phyloP scores from a whole-genome alignment of 1,140 invertebrate species.

The Saccostrea glomerata region DNA sequence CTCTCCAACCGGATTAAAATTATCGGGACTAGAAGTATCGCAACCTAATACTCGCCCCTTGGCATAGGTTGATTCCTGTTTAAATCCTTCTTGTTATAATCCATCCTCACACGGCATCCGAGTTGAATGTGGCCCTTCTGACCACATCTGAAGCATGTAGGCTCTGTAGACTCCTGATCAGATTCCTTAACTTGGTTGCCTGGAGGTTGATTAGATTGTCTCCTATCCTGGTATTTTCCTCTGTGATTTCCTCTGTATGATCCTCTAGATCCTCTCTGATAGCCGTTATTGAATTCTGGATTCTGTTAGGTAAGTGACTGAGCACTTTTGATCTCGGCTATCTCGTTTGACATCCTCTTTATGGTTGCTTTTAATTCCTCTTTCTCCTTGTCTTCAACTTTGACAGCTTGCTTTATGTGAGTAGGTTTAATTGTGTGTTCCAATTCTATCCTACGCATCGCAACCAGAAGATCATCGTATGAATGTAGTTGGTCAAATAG shows the following conservation, averaged over 20 bases:
- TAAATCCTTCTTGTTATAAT: slow-evolving; percentile 23
- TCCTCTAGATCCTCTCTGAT: too few species aligned
- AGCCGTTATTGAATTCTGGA: too few species aligned
- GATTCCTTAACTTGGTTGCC: too few species aligned
- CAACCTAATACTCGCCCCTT: slow-evolving; percentile 6
- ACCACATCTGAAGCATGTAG: slow-evolving; percentile 44
- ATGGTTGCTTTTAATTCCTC: slow-evolving; percentile 35
- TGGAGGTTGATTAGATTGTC: too few species aligned
- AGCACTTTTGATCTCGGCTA: not conserved
- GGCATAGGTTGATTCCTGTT: slow-evolving; percentile 3
- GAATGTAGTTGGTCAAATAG: slow-evolving; percentile 21
- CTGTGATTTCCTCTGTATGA: too few species aligned
- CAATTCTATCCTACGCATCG: not conserved
- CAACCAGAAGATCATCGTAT: slow-evolving; percentile 37
- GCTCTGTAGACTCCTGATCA: too few species aligned
- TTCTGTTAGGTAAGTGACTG: not conserved
- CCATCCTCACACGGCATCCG: slow-evolving; percentile 1
- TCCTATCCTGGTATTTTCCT: too few species aligned
- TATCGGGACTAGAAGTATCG: not conserved
- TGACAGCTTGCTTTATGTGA: not conserved
- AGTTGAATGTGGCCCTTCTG: slow-evolving; percentile 41
- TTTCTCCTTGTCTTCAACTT: not conserved
- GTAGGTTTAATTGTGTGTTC: not conserved
- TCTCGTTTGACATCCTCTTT: not conserved
- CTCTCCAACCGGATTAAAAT: slow-evolving; percentile 12